A percentile compares a stretch with the other conserved stretches of the same genome.
phyloP scores from a whole-genome alignment of 2,113 vertebrate genomes.

The Colinus virginianus region DNA sequence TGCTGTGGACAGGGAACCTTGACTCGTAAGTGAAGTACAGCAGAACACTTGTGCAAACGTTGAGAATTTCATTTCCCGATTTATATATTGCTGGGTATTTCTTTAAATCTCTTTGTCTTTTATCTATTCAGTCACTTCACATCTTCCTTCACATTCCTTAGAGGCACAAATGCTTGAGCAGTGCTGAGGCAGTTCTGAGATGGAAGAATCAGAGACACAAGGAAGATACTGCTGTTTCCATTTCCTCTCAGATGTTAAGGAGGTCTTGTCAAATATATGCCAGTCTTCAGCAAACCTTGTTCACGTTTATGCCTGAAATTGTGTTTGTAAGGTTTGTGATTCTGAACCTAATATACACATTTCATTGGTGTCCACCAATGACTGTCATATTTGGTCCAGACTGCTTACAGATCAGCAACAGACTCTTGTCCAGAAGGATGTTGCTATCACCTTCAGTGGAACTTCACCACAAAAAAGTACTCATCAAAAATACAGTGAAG shows the following conservation, averaged over 20 bases:
- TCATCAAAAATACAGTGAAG: slow-evolving; percentile 7
- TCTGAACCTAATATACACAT: not conserved
- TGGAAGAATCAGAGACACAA: fast-evolving
- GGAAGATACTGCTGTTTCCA: not conserved
- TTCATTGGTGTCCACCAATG: not conserved
- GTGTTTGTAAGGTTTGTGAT: not conserved
- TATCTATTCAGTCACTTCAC: not conserved
- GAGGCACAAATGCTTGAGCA: fast-evolving
- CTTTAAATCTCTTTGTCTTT: not conserved
- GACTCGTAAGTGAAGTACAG: not conserved
- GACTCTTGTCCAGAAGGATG: fast-evolving
- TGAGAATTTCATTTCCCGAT: fast-evolving
- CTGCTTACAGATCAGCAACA: not conserved
- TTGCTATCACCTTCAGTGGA: slow-evolving; percentile 7
- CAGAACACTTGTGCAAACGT: fast-evolving
- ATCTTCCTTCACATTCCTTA: not conserved
- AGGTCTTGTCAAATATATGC: not conserved
- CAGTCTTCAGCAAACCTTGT: not conserved
- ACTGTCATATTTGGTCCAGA: not conserved
- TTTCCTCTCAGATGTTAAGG: not conserved
- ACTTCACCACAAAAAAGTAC: not conserved
- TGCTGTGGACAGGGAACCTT: not conserved
- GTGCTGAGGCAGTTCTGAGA: not conserved
- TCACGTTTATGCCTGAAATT: not conserved
- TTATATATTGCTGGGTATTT: not conserved